Base-by-base conservation (phyloP, 2,113 vertebrate species). In the Monarcha castaneiventris region DNA sequence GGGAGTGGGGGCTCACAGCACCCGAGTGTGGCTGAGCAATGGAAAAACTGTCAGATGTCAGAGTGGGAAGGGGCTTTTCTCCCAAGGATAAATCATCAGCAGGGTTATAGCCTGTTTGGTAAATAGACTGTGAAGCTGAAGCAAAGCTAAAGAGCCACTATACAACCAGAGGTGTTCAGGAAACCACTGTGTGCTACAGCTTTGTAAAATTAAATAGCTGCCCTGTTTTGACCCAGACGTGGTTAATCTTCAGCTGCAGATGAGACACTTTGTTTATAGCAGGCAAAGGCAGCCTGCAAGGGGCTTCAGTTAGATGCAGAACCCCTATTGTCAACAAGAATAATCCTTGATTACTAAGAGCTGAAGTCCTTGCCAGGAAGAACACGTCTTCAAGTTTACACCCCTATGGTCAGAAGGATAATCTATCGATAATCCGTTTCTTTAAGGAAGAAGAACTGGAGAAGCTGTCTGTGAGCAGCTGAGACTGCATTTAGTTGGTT, bases 241-340 rank as follows among this genome's bases (percentile, higher is more conserved):
- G 73, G 74, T 82, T 84, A 84, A 83, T 89, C 84, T 84, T 72
- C 74, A 89, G 78, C 49, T 64, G 61, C 78, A 78, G 89, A 73
- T 73, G 90, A 95, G 46, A 56, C 74, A 54, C 46, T 79, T 75
- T 33, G 16, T 88, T 93, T 91, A 30, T 5, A 76, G 55, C 58
- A 63, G 39, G 64, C 91, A 92, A 84, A 94, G 68, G 66, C 74
- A 91, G 74, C 44, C 55, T 79, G 87, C 37, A 82, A 78, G 68
- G 58, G 71, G 58, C 81, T 94, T 93, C 3, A 4, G 46, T 48
- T 39, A 69, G 37, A 79, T 79, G 93, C 39, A 96, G 75, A 68
- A 83, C 64, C 75, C 39, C 44, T 46, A 51, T 10, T 87, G 81
- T 67, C 84, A 76, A 62, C 10, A 59, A 72, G 73, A 95, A 84